These are phyloP conservation scores for Oncopeltus fasciatus DNA, from an alignment of 1,140 invertebrate species.

Conservation along the genomic window DNA sequence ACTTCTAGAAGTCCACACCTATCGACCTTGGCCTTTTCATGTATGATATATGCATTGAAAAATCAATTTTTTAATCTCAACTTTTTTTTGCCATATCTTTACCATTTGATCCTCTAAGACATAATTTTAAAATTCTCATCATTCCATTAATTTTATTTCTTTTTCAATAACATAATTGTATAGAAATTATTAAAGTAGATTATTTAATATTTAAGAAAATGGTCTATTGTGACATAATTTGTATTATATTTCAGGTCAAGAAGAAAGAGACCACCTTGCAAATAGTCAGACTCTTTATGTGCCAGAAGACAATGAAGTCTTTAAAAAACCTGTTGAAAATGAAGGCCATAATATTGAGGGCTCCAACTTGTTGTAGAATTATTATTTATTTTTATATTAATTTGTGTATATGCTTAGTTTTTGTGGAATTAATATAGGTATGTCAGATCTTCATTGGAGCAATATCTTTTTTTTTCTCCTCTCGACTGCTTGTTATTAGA, in stretches of 20 bases:
- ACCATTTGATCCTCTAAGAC: no score
- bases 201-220: background rate
- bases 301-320: background rate
- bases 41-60: no score
- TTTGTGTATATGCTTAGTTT: background rate
- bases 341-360: background rate
- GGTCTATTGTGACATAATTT: background rate
- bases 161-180: background rate
- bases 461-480: no score
- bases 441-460: no score
- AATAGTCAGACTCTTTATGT: slow-evolving; percentile 1
- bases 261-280: background rate
- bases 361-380: background rate
- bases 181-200: background rate
- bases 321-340: background rate
- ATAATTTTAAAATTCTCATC: no score
- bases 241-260: background rate
- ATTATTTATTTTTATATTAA: background rate
- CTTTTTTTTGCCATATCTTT: no score
- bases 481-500: no score
- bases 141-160: background rate
- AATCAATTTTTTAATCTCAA: no score
- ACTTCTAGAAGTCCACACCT: no score
- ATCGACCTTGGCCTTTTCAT: no score
- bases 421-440: no score